Evolutionary conservation across 1,140 invertebrate genomes (phyloP), one percentile per base, ranked within the genome.

Genomic region (Hirudo medicinalis): DNA sequence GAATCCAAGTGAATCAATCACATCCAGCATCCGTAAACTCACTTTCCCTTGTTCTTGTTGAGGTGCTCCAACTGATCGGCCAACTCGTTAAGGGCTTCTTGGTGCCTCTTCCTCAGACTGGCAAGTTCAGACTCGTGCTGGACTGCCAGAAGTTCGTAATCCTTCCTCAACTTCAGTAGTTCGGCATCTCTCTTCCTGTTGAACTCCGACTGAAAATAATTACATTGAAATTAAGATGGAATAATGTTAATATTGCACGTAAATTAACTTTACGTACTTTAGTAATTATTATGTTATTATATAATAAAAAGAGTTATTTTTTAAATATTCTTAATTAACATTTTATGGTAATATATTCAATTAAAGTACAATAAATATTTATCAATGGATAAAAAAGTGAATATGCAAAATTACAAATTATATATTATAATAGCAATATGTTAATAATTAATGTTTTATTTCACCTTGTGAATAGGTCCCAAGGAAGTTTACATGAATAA

Each of bases 21-120:
- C 5, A 32, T 20, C 5, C 3, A 40, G 13, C 71, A 36, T n/a
- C n/a, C n/a, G n/a, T n/a, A n/a, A n/a, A 66, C 76, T 69, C 71
- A 81, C 80, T 80, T 80, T 72, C 75, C 76, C 72, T 81, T 82
- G 57, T 76, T 54, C 73, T 80, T 81, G 71, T 73, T 76, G 70
- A 81, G 76, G 67, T 78, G 76, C 55, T 82, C 81, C 9, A 81
- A 73, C 74, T 82, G 80, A 69, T 80, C 80, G n/a, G 78, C 75
- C 8, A 82, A 75, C 71, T 82, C 81, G 69, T 80, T 80, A 70
- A 82, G 74, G 29, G 79, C 72, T 49, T 80, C 78, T 53, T 80
- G 77, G 76, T 80, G 78, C 72, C 80, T 75, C 73, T 80, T 81
- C 70, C 80, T 78, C 72, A 81, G 74, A 73, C 76, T 79, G 27